phyloP scores from a whole-genome alignment of 1,140 invertebrate genomes.

The Ditylenchus dipsaci region DNA sequence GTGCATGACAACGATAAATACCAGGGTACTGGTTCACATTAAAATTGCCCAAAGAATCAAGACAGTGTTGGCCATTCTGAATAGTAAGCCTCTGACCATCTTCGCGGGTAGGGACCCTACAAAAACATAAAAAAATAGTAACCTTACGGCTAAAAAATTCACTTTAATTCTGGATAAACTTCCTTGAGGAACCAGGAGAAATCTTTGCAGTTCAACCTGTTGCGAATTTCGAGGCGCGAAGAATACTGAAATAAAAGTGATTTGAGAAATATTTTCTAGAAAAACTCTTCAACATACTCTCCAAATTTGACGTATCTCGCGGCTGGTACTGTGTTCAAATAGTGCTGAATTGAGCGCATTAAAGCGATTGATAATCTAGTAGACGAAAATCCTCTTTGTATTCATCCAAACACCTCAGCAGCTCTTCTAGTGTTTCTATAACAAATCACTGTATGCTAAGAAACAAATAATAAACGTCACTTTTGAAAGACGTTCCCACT shows the following conservation, averaged over 20 bases:
- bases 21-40: constrained; percentile 36
- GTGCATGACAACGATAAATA: constrained; percentile 19
- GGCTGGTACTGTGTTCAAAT: constrained; percentile 61
- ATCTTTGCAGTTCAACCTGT: constrained; percentile 83
- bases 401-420: constrained; percentile 90
- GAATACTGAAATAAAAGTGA: constrained; percentile 63
- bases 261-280: constrained; percentile 5
- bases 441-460: background rate
- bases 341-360: constrained; percentile 71
- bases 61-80: constrained; percentile 29
- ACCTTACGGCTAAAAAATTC: background rate
- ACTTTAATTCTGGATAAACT: constrained; percentile 78
- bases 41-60: constrained; percentile 57
- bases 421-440: constrained; percentile 79
- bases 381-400: constrained; percentile 71
- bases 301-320: constrained; percentile 62
- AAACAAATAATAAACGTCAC: constrained; percentile 21
- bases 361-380: too few species aligned
- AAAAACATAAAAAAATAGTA: background rate
- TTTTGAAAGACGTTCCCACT: constrained; percentile 56
- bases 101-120: background rate
- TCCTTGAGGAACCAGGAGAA: constrained; percentile 97
- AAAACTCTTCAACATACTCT: constrained; percentile 59
- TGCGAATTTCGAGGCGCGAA: constrained; percentile 70
- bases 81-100: constrained; percentile 28